Evolutionary conservation across 2,888 invertebrate genomes (phyloP).

Genomic region (Rhopalosiphum nymphaeae): DNA sequence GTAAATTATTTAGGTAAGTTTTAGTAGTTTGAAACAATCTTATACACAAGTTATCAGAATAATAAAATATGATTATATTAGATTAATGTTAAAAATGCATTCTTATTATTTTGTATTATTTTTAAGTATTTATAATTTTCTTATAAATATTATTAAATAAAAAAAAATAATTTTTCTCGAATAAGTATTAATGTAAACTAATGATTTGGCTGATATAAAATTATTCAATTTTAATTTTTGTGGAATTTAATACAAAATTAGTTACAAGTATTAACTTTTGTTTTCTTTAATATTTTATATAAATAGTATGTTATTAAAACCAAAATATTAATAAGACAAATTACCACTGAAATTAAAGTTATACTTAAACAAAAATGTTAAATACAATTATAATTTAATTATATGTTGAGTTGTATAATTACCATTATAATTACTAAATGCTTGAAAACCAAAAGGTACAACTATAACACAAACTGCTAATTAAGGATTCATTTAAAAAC

Average conservation of each 20-base stretch:
- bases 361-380: background rate
- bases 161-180: background rate
- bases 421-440: background rate
- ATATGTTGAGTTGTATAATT: background rate
- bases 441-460: background rate
- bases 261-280: background rate
- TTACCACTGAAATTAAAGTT: background rate
- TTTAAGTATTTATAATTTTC: background rate
- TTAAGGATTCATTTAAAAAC: background rate
- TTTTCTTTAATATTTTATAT: background rate
- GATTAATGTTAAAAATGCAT: background rate
- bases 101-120: background rate
- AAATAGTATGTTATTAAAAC: background rate
- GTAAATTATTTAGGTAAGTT: background rate
- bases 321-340: background rate
- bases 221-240: background rate
- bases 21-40: constrained; percentile 3
- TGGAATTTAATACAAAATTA: background rate
- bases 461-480: constrained; percentile 3
- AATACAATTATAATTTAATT: background rate
- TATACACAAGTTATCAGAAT: background rate
- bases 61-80: background rate
- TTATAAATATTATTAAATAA: background rate
- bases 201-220: background rate
- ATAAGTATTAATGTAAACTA: background rate